Conservation (phyloP, 1,140 invertebrate genomes). For the Ridgeia piscesae region DNA sequence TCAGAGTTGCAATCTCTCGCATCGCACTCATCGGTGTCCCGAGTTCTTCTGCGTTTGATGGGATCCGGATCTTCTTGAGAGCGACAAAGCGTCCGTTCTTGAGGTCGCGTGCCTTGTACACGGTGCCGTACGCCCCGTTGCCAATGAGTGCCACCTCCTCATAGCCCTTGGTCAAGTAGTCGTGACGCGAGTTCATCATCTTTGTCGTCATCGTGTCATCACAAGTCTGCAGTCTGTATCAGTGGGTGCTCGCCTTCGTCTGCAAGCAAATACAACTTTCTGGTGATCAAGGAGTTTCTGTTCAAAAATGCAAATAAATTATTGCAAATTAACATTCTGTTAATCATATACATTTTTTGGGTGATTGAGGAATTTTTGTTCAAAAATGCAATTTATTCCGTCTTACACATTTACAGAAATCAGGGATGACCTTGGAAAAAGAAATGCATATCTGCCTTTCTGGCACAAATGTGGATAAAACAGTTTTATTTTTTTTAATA, state of each 20-base stretch:
- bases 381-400: no score
- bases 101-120: slow-evolving; percentile 55
- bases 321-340: no score
- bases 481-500: no score
- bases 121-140: slow-evolving; percentile 56
- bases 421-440: no score
- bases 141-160: slow-evolving; percentile 53
- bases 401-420: no score
- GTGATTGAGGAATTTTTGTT: no score
- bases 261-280: not conserved
- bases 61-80: slow-evolving; percentile 84
- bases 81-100: slow-evolving; percentile 78
- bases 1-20: slow-evolving; percentile 86
- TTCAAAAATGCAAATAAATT: no score
- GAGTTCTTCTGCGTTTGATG: slow-evolving; percentile 65
- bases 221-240: not conserved
- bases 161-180: slow-evolving; percentile 33
- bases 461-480: no score
- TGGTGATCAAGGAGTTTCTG: no score
- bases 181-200: slow-evolving; percentile 4
- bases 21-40: slow-evolving; percentile 94
- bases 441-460: no score
- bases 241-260: not conserved
- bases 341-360: no score
- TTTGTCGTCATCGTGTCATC: not conserved